phyloP scores from a whole-genome alignment of 2,888 invertebrate genomes.

The Camptogramma bilineatum region DNA sequence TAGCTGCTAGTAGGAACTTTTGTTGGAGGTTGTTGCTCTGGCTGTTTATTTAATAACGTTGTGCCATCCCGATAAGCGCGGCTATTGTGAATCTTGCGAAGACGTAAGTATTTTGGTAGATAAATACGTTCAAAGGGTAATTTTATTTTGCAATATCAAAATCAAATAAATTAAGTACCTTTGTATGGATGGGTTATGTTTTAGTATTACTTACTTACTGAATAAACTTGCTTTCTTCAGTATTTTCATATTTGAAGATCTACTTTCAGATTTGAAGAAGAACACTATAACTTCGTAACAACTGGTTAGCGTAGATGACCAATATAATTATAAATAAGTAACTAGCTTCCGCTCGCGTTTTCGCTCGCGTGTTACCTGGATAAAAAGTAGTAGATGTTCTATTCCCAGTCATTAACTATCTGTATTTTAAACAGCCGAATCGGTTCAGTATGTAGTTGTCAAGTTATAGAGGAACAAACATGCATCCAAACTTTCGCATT shows the following conservation, averaged over 20 bases:
- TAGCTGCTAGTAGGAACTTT: constrained; percentile 23
- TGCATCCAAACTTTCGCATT: too few species aligned
- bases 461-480: too few species aligned
- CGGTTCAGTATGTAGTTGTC: too few species aligned
- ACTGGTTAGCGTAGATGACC: too few species aligned
- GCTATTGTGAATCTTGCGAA: constrained; percentile 65
- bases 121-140: constrained; percentile 36
- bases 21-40: constrained; percentile 42
- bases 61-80: constrained; percentile 71
- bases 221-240: not conserved
- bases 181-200: constrained; percentile 30
- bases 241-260: not conserved
- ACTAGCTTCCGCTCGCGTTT: too few species aligned
- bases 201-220: not conserved
- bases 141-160: constrained; percentile 38
- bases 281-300: too few species aligned
- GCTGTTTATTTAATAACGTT: constrained; percentile 81
- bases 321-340: too few species aligned
- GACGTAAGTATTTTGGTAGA: constrained; percentile 47
- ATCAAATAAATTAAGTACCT: constrained; percentile 28
- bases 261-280: too few species aligned
- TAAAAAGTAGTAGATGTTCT: too few species aligned
- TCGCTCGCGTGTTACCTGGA: too few species aligned
- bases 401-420: too few species aligned
- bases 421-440: too few species aligned